Base-by-base conservation (phyloP, 1,140 invertebrate species). In the Drosophila repleta region DNA sequence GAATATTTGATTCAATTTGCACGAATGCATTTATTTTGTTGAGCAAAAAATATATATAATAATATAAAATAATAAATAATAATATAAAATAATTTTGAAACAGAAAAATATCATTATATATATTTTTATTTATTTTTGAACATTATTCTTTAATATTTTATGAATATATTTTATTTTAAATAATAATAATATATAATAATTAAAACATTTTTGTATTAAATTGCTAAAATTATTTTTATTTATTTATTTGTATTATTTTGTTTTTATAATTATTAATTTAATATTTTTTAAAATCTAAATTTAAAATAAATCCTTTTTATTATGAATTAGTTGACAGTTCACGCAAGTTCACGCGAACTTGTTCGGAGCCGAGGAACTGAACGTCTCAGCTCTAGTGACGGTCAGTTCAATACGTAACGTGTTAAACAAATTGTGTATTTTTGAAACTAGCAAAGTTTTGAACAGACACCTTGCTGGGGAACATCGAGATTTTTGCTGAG, bases 371-470 rank as follows among this genome's bases (percentile, higher is more conserved):
- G 24, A 17, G 17, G 15, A 32, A 52, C 49, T 15, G 24, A 17
- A 18, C n/a, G 8, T 4, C 1, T 2, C 49, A 52, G 8, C 17
- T 15, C 7, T 52, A 11, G 10, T 8, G 18, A 10, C 15, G 26
- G 49, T 26, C 10, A 32, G 11, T 17, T 10, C 7, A 18, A 52
- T 52, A 52, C 49, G 49, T 52, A 52, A 52, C 32, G 26, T 1
- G 15, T 32, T 32, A 15, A n/a, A 29, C 24, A 32, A 10, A 51
- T 18, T 21, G 11, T 13, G 6, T 17, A 51, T 29, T 32, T n/a
- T 48, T 0, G 11, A 13, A 7, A 32, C n/a, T 17, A 17, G 7
- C 21, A 13, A 43, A 26, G 18, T 13, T 24, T 46, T 46, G 15
- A 35, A 11, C 15, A 17, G 18, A 43, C 15, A 17, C 39, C 1